A percentile compares a stretch with the other conserved stretches of the same genome.
These are phyloP conservation scores for Hippocampus abdominalis DNA, from an alignment of 2,113 vertebrate species.

Conservation along the genomic window DNA sequence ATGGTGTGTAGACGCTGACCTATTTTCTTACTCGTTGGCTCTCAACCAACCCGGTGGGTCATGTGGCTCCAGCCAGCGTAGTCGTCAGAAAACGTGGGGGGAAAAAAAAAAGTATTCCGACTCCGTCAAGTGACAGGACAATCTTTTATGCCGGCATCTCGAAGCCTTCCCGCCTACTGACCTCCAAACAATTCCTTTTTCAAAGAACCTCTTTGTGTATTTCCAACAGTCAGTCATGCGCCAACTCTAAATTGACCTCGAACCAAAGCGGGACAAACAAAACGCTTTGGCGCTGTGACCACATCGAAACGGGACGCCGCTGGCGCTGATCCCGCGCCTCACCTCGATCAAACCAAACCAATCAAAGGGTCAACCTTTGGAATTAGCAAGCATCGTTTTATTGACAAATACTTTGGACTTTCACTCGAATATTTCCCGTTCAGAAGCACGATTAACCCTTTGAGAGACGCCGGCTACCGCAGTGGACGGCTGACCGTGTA, in stretches of 20 bases:
- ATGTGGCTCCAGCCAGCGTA: constrained; percentile 14
- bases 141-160: neutral
- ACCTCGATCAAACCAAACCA: neutral
- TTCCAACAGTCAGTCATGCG: constrained; percentile 1
- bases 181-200: constrained; percentile 26
- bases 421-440: too few species aligned
- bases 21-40: constrained; percentile 17
- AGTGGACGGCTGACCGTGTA: too few species aligned
- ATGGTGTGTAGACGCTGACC: constrained; percentile 26
- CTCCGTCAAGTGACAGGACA: too few species aligned
- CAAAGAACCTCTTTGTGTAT: constrained; percentile 43
- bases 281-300: neutral
- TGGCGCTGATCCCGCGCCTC: neutral
- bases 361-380: neutral
- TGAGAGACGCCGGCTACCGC: too few species aligned
- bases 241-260: constrained; percentile 21
- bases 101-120: too few species aligned
- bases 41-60: constrained; percentile 11
- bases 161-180: constrained; percentile 8
- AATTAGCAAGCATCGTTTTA: too few species aligned
- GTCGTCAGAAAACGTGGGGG: too few species aligned
- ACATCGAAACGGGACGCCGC: neutral
- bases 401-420: too few species aligned
- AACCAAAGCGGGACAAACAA: constrained; percentile 12
- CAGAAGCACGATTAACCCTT: too few species aligned